Evolutionary conservation across 2,797 vertebrate species (phyloP).

Genomic region (Melanotaenia boesemani): DNA sequence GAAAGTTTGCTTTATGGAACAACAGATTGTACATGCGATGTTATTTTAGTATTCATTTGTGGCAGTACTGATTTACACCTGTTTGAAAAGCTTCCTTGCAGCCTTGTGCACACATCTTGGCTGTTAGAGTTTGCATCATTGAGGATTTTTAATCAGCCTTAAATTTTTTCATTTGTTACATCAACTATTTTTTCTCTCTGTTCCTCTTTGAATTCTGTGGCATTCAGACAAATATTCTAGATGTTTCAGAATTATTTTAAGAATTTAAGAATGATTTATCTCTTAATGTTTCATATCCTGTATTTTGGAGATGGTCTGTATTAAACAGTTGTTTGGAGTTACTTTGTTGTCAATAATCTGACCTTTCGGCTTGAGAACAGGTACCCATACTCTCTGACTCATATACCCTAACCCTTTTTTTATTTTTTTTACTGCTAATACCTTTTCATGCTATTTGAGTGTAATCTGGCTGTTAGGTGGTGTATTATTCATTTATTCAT

Average conservation of each 20-base stretch:
- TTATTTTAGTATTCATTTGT: not conserved
- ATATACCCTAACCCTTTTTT: not conserved
- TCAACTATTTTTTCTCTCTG: not conserved
- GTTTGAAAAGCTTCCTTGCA: not conserved
- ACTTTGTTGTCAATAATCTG: not conserved
- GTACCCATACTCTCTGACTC: not conserved
- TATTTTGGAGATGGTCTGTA: too few relatives aligned
- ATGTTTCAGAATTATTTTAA: too few relatives aligned
- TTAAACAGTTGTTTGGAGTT: too few relatives aligned
- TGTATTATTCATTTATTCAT: too few relatives aligned
- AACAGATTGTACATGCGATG: slow-evolving; percentile 2
- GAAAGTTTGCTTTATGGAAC: slow-evolving; percentile 1
- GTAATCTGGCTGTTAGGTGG: too few relatives aligned
- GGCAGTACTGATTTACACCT: not conserved
- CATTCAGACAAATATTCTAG: not conserved
- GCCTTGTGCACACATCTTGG: not conserved
- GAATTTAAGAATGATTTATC: not conserved
- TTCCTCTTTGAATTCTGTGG: not conserved
- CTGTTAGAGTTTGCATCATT: not conserved
- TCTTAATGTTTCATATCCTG: not conserved
- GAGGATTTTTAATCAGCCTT: not conserved
- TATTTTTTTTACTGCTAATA: not conserved
- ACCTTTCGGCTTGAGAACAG: not conserved
- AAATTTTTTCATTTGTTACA: not conserved
- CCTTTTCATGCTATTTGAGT: too few relatives aligned